Percentiles rank a stretch among this genome's conserved stretches.
phyloP scores from a whole-genome alignment of 2,797 vertebrate genomes.

The Malurus leucopterus region DNA sequence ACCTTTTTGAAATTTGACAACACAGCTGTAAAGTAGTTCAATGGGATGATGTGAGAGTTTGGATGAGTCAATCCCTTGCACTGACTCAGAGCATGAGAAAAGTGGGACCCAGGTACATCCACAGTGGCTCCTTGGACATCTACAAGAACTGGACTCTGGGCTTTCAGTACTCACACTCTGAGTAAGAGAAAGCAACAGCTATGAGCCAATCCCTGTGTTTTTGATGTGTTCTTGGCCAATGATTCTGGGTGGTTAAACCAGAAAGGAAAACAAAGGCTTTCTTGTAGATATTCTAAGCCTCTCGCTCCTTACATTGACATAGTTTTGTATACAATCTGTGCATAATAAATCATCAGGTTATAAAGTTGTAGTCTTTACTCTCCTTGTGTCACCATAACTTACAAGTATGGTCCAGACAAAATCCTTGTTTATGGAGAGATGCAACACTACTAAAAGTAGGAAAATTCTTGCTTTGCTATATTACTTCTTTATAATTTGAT shows the following conservation, averaged over 20 bases:
- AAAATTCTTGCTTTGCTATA: background rate
- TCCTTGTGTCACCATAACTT: background rate
- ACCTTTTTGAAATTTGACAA: background rate
- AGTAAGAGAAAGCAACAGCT: background rate
- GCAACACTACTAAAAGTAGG: background rate
- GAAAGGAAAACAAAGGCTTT: background rate
- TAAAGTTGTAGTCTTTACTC: background rate
- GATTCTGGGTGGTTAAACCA: background rate
- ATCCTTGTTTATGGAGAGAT: background rate
- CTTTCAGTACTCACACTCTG: fast-evolving
- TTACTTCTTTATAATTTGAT: background rate
- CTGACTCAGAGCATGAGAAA: background rate
- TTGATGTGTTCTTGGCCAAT: background rate
- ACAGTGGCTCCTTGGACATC: fast-evolving
- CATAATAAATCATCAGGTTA: background rate
- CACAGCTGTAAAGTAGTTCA: background rate
- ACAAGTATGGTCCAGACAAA: background rate
- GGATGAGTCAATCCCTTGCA: background rate
- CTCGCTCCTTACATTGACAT: background rate
- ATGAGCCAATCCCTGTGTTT: fast-evolving
- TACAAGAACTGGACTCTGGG: fast-evolving
- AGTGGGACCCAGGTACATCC: background rate
- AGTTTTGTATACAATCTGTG: background rate
- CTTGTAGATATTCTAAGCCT: background rate
- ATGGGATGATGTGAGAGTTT: background rate